A percentile compares a stretch with the other conserved stretches of the same genome.
Evolutionary conservation across 2,888 invertebrate species (phyloP).

Genomic region (Nomada fabriciana): DNA sequence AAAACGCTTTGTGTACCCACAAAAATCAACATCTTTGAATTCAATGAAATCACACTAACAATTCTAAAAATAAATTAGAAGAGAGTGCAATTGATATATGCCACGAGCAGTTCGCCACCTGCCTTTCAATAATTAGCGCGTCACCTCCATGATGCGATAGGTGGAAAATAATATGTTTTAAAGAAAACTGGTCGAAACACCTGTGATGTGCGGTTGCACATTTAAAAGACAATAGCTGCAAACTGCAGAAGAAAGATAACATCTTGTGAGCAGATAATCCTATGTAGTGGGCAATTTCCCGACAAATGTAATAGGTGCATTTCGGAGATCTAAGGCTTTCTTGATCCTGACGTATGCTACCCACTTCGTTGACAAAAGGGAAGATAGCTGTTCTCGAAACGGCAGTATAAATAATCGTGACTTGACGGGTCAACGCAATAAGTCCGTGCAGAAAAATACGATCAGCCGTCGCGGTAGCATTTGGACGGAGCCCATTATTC

Average conservation of each 20-base stretch:
- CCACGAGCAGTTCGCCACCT: too few species aligned
- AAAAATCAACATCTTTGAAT: too few species aligned
- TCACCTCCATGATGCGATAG: not conserved
- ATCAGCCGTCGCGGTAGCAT: slow-evolving; percentile 54
- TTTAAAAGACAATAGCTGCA: not conserved
- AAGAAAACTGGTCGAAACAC: too few species aligned
- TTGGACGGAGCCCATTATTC: slow-evolving; percentile 69
- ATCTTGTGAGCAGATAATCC: not conserved
- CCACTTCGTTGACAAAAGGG: slow-evolving; percentile 60
- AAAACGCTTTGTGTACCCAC: too few species aligned
- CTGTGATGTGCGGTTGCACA: too few species aligned
- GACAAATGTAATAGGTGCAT: slow-evolving; percentile 1
- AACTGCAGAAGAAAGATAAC: not conserved
- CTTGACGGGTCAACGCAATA: slow-evolving; percentile 60
- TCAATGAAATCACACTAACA: too few species aligned
- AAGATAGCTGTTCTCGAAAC: slow-evolving; percentile 57
- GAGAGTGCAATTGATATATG: too few species aligned
- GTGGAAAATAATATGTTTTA: not conserved
- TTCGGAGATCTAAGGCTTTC: slow-evolving; percentile 13
- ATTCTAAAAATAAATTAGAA: too few species aligned
- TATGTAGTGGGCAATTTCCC: not conserved
- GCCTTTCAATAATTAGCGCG: not conserved
- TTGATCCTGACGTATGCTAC: slow-evolving; percentile 38
- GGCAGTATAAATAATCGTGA: slow-evolving; percentile 66
- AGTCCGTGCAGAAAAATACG: slow-evolving; percentile 64